phyloP scores from a whole-genome alignment of 2,888 invertebrate genomes.

The Hyppa rectilinea region DNA sequence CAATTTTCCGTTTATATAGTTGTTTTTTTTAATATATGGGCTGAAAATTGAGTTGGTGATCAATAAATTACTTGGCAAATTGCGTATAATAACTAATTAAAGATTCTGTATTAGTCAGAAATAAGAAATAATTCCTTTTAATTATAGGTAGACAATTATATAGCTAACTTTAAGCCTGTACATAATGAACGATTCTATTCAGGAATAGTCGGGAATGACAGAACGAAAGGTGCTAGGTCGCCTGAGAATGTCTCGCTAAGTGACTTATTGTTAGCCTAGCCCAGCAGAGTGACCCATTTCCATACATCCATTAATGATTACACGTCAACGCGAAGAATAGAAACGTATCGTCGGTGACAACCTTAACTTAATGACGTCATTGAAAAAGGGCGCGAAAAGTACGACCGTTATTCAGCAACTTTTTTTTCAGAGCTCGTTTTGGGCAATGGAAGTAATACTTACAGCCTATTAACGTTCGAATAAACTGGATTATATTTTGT shows the following conservation, averaged over 20 bases:
- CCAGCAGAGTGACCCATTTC: conserved; percentile 47
- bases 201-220: conserved; percentile 13
- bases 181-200: too few species aligned
- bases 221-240: conserved; percentile 14
- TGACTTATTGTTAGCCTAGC: conserved; percentile 56
- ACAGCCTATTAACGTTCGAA: conserved; percentile 36
- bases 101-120: not conserved
- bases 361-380: conserved; percentile 47
- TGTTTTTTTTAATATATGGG: not conserved
- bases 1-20: not conserved
- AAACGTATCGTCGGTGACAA: conserved; percentile 40
- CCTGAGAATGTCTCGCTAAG: conserved; percentile 46
- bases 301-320: conserved; percentile 43
- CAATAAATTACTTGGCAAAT: not conserved
- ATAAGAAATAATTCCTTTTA: not conserved
- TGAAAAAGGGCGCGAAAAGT: conserved; percentile 28
- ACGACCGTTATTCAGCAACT: conserved; percentile 20
- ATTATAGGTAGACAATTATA: too few species aligned
- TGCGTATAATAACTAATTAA: not conserved
- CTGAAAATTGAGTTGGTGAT: not conserved
- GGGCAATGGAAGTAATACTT: conserved; percentile 35
- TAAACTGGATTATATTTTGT: conserved; percentile 50
- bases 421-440: conserved; percentile 21
- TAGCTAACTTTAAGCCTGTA: too few species aligned
- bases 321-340: conserved; percentile 41